Evolutionary conservation across 1,140 invertebrate genomes (phyloP), one percentile per base, ranked within the genome.

Genomic region (Chrysomallon squamiferum): DNA sequence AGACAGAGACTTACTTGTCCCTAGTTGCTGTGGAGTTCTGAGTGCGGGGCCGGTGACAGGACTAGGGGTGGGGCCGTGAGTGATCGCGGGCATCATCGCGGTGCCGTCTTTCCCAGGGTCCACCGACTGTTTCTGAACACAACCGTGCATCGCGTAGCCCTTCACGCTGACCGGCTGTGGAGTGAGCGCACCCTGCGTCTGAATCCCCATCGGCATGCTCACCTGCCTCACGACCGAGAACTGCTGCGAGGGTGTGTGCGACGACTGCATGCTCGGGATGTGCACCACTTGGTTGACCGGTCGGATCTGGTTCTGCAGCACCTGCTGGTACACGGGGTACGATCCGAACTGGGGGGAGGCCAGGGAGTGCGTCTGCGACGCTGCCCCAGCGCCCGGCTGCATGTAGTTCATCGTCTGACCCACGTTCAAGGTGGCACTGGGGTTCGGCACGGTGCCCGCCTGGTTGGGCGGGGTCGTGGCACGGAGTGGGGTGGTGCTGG

Each of bases 161-260:
- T 54, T 54, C 22, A 27, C 18, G 22, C 50, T 22, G 18, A 54
- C 13, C 15, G 50, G 22, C 18, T 54, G 50, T 15, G 35, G 35
- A 25, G 22, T 18, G 3, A 54, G 22, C 15, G 22, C 29, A 18
- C 22, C 50, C 29, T 54, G 50, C 6, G 6, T 15, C 35, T 38
- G 35, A 13, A 54, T 20, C 22, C 29, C 29, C n/a, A 25, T 22
- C 15, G 50, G 50, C 22, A 54, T 25, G 25, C 50, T 30, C 3
- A 54, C 50, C 29, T 54, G 50, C 29, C 50, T 54, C 22, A 54
- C 50, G n/a, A 54, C 29, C 13, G 50, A 54, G 50, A 54, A 54
- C 15, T 25, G 50, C 50, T 54, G 50, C 18, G 22, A 25, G 22
- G 50, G 50, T 20, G n/a, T 54, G 29, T 25, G 22, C n/a, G n/a